Conservation (phyloP, 2,888 invertebrate species). For the Acronicta aceris region DNA sequence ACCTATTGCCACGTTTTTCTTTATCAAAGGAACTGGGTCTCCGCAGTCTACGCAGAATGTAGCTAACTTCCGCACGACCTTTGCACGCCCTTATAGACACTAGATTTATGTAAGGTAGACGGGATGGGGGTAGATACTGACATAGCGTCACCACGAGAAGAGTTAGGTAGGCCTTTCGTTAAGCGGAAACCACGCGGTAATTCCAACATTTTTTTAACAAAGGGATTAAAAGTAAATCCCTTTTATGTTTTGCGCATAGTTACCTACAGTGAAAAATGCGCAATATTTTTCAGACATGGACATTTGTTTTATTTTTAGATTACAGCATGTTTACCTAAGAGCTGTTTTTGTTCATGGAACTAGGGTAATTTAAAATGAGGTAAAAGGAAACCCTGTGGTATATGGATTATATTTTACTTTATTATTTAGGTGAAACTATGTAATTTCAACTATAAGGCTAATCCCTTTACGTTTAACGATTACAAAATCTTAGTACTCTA, state of each 20-base stretch:
- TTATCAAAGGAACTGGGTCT: constrained; percentile 36
- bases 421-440: no score
- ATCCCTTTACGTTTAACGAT: no score
- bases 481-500: no score
- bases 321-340: no score
- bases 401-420: no score
- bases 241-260: neutral
- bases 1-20: constrained; percentile 33
- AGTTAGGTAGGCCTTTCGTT: constrained; percentile 28
- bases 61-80: constrained; percentile 25
- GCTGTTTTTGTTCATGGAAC: no score
- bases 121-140: neutral
- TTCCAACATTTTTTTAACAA: constrained; percentile 11
- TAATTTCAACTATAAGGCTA: no score
- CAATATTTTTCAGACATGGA: no score
- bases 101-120: constrained; percentile 33
- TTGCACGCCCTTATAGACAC: constrained; percentile 13
- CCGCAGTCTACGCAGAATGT: constrained; percentile 25
- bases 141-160: constrained; percentile 4
- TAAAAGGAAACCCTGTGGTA: no score
- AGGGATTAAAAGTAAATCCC: neutral
- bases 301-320: no score
- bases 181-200: constrained; percentile 6
- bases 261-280: no score
- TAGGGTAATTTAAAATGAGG: no score